phyloP scores from a whole-genome alignment of 2,797 vertebrate species.

The Lophius americanus region DNA sequence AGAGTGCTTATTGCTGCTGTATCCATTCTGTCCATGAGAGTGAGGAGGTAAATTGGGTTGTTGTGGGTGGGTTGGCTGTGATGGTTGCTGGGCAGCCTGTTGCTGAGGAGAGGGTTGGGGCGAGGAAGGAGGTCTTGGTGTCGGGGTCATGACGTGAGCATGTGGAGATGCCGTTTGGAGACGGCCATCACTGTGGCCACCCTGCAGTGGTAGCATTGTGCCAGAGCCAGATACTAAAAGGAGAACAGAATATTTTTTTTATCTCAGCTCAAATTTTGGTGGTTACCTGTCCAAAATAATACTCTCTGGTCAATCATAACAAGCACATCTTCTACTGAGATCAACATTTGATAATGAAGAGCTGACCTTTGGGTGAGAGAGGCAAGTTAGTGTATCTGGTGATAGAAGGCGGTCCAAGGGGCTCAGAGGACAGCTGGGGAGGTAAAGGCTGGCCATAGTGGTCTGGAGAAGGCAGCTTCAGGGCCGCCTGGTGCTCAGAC shows the following conservation, averaged over 20 bases:
- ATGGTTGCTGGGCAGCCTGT: constrained; percentile 61
- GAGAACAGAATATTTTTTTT: neutral
- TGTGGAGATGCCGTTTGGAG: constrained; percentile 76
- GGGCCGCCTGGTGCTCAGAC: constrained; percentile 70
- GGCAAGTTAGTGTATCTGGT: constrained; percentile 73
- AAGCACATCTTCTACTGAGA: neutral
- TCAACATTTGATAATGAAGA: neutral
- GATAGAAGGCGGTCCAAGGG: constrained; percentile 62
- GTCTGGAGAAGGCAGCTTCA: constrained; percentile 72
- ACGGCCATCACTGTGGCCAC: constrained; percentile 63
- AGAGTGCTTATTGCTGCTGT: constrained; percentile 73
- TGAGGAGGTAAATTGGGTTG: constrained; percentile 58
- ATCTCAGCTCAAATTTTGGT: neutral
- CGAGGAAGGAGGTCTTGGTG: constrained; percentile 67
- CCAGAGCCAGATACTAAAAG: constrained; percentile 50
- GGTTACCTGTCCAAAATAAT: neutral
- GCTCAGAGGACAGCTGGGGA: constrained; percentile 69
- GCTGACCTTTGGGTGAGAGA: constrained; percentile 78
- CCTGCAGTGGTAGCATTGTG: constrained; percentile 74
- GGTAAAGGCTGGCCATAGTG: constrained; percentile 73
- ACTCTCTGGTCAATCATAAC: neutral
- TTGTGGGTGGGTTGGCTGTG: constrained; percentile 59
- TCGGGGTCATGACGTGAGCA: constrained; percentile 65
- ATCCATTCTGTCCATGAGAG: constrained; percentile 76
- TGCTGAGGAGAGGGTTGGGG: constrained; percentile 66